Conservation (phyloP, 1,140 invertebrate genomes). For the Scylla paramamosain region DNA sequence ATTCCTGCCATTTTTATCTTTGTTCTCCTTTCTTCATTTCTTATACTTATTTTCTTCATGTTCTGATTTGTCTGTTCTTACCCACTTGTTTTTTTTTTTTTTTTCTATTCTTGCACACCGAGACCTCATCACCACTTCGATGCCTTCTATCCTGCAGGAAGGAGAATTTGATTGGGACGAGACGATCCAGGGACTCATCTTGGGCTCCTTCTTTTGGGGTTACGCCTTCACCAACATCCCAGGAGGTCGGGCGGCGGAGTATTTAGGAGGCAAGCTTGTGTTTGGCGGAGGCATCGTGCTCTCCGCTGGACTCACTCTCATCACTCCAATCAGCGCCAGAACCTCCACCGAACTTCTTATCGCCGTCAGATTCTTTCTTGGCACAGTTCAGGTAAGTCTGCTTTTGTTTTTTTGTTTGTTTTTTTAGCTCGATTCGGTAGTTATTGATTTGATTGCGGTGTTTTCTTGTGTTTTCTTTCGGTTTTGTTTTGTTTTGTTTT, state of each 20-base stretch:
- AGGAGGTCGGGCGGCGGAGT: slow-evolving; percentile 88
- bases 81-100: not conserved
- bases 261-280: slow-evolving; percentile 90
- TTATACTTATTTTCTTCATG: not conserved
- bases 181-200: slow-evolving; percentile 73
- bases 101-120: not conserved
- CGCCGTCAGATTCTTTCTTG: slow-evolving; percentile 65
- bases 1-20: not conserved
- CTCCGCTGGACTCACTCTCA: slow-evolving; percentile 89
- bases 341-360: slow-evolving; percentile 61
- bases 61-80: too few species aligned
- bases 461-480: too few species aligned
- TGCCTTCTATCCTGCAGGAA: slow-evolving; percentile 18
- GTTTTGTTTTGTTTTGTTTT: too few species aligned
- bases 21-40: not conserved
- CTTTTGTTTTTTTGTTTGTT: not conserved
- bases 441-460: too few species aligned
- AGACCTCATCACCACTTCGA: not conserved
- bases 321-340: slow-evolving; percentile 88
- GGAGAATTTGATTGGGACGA: slow-evolving; percentile 77
- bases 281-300: slow-evolving; percentile 90
- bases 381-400: slow-evolving; percentile 70
- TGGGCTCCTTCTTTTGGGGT: slow-evolving; percentile 77
- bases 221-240: slow-evolving; percentile 85
- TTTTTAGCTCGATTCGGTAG: too few species aligned